Conservation (phyloP, 2,113 vertebrate genomes). For the Callipepla squamata region DNA sequence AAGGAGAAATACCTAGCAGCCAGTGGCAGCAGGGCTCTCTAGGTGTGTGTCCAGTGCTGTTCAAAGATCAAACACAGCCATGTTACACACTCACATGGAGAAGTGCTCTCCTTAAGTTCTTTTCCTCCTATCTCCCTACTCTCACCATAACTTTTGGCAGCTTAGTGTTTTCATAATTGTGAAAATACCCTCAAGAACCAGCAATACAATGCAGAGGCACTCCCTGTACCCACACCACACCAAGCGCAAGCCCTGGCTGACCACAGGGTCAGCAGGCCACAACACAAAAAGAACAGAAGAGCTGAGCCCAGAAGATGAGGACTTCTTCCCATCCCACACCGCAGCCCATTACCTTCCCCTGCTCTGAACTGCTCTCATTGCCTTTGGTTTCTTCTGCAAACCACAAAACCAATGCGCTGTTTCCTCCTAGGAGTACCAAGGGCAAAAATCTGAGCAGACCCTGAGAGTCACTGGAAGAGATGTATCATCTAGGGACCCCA, state of each 20-base stretch:
- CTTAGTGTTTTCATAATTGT: background rate
- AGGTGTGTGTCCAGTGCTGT: fast-evolving
- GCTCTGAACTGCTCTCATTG: background rate
- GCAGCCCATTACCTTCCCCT: background rate
- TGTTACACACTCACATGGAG: background rate
- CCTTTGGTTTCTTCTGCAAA: background rate
- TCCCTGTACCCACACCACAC: background rate
- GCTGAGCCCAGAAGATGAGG: fast-evolving
- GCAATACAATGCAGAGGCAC: fast-evolving
- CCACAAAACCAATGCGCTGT: background rate
- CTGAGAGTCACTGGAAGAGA: background rate
- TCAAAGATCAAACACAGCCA: background rate
- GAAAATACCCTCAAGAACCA: background rate
- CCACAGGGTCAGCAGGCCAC: fast-evolving
- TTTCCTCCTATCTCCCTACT: background rate
- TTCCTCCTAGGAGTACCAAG: background rate
- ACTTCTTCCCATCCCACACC: background rate
- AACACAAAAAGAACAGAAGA: background rate
- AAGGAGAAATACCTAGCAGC: background rate
- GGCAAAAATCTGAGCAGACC: background rate
- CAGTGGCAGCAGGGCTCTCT: background rate
- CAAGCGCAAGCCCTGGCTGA: fast-evolving
- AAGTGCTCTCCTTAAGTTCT: background rate
- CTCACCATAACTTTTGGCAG: background rate
- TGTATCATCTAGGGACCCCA: background rate